Evolutionary conservation across 2,797 vertebrate species (phyloP).

Genomic region (Tolypeutes matacus): DNA sequence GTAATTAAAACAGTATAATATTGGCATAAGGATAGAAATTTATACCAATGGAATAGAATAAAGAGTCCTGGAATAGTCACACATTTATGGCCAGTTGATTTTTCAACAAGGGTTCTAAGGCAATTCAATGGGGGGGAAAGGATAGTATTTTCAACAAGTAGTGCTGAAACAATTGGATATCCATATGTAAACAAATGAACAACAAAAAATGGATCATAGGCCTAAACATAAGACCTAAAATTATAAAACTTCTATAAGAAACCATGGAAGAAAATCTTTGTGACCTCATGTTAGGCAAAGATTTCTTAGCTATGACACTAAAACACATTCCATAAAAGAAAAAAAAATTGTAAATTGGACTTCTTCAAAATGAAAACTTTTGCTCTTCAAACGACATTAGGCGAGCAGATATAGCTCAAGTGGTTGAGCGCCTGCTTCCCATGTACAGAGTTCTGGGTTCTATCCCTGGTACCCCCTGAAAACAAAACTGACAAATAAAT

Average conservation of each 20-base stretch:
- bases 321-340: background rate
- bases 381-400: background rate
- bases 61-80: background rate
- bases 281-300: background rate
- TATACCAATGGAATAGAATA: background rate
- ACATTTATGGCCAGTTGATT: background rate
- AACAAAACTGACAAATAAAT: too few relatives aligned
- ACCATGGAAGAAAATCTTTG: background rate
- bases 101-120: background rate
- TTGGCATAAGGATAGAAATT: constrained; percentile 3
- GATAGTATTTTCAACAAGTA: background rate
- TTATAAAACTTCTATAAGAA: background rate
- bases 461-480: too few relatives aligned
- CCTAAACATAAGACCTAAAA: background rate
- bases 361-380: background rate
- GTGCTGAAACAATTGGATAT: background rate
- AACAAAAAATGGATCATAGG: background rate
- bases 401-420: too few relatives aligned
- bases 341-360: background rate
- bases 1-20: constrained; percentile 19
- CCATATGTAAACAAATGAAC: background rate
- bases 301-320: background rate
- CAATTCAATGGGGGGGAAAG: background rate
- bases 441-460: too few relatives aligned
- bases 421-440: too few relatives aligned